These are phyloP conservation scores for Monopterus albus DNA, from an alignment of 2,113 vertebrate species.

Conservation along the genomic window DNA sequence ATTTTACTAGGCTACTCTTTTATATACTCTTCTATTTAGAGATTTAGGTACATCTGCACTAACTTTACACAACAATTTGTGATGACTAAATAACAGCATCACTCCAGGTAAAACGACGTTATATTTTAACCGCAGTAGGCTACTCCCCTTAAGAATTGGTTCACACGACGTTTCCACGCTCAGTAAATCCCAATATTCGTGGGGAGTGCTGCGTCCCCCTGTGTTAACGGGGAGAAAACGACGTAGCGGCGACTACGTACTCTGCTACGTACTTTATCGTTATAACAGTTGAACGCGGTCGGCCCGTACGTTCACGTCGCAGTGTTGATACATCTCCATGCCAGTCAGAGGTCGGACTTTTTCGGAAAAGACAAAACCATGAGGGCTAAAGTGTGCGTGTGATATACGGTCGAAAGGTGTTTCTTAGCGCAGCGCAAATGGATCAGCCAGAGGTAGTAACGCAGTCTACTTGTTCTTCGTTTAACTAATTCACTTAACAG, in stretches of 20 bases:
- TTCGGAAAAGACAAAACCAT: not conserved
- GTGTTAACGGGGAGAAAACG: too few species aligned
- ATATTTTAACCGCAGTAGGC: too few species aligned
- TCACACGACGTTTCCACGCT: too few species aligned
- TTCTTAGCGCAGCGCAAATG: slow-evolving; percentile 28
- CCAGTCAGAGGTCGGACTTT: not conserved
- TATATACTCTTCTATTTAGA: too few species aligned
- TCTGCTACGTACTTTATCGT: not conserved
- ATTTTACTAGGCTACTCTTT: too few species aligned
- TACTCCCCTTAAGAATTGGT: too few species aligned
- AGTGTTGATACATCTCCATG: not conserved
- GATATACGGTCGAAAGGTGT: not conserved
- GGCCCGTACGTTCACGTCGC: not conserved
- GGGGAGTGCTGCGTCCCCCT: not conserved
- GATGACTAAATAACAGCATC: too few species aligned
- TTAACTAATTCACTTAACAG: not conserved
- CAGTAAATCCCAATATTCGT: not conserved
- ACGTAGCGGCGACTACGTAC: too few species aligned
- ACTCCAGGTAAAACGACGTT: too few species aligned
- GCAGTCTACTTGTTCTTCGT: not conserved
- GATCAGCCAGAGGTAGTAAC: slow-evolving; percentile 48
- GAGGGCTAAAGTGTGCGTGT: not conserved
- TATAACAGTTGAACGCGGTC: not conserved
- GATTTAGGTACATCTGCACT: too few species aligned
- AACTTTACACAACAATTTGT: too few species aligned